Base-by-base conservation (phyloP, 2,888 invertebrate species). In the Eupithecia tripunctaria region DNA sequence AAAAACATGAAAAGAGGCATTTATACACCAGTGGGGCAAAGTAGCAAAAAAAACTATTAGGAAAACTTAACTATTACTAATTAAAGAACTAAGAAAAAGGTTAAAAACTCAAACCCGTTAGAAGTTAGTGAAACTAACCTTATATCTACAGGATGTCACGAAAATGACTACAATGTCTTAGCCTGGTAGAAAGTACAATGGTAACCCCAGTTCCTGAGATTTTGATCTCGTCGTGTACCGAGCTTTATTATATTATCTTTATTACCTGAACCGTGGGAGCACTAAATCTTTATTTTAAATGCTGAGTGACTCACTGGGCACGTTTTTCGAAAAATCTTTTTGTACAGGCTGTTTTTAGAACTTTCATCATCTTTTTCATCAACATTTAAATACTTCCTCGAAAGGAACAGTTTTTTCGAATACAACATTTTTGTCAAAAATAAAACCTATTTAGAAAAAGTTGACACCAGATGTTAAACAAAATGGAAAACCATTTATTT, bases 211-310 rank as follows among this genome's bases (percentile, higher is more conserved):
- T 67, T 70, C 36, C 43, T 18, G 4, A 60, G 90, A 91, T 91
- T 87, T 83, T 70, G 84, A 91, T 91, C 91, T 89, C 81, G 82
- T 85, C 86, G 85, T 86, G 87, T 85, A 84, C 85, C 84, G 82
- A 84, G 83, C 84, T 88, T 87, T 89, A 91, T 89, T 89, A 89
- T 90, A 89, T 91, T 89, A 92, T 92, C 91, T 92, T 92, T 92
- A 91, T 90, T 88, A 82, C 89, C 77, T 76, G 74, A 84, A 88
- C 87, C 92, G 92, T 92, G 91, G 89, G 92, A 91, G 89, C 81
- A 81, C 78, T 85, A 84, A 86, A 85, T 86, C 84, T 84, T 79
- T 82, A 81, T 85, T 85, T 84, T 81, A 87, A 88, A 88, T 88
- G 86, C 85, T 88, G 74, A 80, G 85, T 90, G 89, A 88, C 76